phyloP scores from a whole-genome alignment of 37 sponge, comb jelly and placozoan genomes.

The Eunapius fragilis region DNA sequence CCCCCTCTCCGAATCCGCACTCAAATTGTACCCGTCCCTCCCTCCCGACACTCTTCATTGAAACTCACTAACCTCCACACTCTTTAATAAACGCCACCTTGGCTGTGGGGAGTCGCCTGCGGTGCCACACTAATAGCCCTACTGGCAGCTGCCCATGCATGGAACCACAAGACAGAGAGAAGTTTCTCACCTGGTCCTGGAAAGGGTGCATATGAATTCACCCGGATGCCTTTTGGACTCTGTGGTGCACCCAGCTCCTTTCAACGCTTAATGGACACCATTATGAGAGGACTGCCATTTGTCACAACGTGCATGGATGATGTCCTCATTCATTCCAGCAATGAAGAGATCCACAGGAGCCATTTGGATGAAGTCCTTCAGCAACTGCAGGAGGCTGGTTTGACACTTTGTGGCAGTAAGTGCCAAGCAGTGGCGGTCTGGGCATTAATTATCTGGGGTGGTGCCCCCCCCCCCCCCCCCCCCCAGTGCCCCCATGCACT shows the following conservation, averaged over 20 bases:
- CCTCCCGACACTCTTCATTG: no score
- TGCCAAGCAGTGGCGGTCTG: slow-evolving; percentile 35
- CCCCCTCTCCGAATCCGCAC: no score
- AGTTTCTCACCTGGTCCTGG: slow-evolving; percentile 61
- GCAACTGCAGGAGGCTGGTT: slow-evolving; percentile 43
- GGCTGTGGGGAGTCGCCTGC: no score
- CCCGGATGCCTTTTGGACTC: slow-evolving; percentile 49
- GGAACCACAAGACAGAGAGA: slow-evolving; percentile 27
- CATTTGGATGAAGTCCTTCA: slow-evolving; percentile 66
- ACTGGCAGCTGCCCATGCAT: slow-evolving; percentile 64
- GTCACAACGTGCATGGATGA: slow-evolving; percentile 55
- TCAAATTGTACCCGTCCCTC: no score
- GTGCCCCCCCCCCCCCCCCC: no score
- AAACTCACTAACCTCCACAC: no score
- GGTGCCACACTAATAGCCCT: no score
- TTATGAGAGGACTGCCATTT: slow-evolving; percentile 51
- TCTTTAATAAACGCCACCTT: no score
- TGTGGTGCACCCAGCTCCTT: slow-evolving; percentile 63
- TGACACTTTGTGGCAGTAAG: slow-evolving; percentile 54
- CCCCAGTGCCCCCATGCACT: no score
- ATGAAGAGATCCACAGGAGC: background rate
- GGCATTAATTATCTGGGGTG: slow-evolving; percentile 47
- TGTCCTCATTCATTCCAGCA: slow-evolving; percentile 33
- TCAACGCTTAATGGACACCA: slow-evolving; percentile 54
- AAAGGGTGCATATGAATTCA: slow-evolving; percentile 61